Evolutionary conservation across 2,888 invertebrate genomes (phyloP), one percentile per base, ranked within the genome.

Genomic region (Dryobotodes eremita): DNA sequence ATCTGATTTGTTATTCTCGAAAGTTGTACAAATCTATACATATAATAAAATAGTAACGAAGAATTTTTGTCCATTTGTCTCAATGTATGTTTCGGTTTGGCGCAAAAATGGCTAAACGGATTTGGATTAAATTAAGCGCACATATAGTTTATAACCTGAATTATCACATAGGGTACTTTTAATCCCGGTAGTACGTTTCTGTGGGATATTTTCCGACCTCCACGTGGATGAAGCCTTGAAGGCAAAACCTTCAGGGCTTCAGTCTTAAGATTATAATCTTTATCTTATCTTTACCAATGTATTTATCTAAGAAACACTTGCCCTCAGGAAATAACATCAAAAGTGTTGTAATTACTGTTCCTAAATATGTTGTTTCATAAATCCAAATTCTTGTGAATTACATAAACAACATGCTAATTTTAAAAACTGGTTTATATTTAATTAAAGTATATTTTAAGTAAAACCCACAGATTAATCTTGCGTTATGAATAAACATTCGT

Each of bases 371-470:
- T 80, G n/a, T 72, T 71, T 71, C 61, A 65, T 46, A 15, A 65
- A 48, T 57, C 7, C 26, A 62, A 62, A 71, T 74, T 83, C 71
- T 77, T 64, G 59, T 74, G 65, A 74, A 71, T 83, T 62, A 78
- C 74, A 75, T 82, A 79, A 86, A 87, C 70, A 87, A 59, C 59
- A 87, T 83, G 79, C 23, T 64, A 80, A 85, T 88, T 57, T 50
- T 20, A n/a, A 64, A 75, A 86, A 36, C 85, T 80, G 65, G 77
- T 84, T 86, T 70, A 71, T 36, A 13, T 71, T 62, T 76, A 75
- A 75, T 82, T 72, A 75, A 26, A 69, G n/a, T 53, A 68, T 71
- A 65, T 53, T 72, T 77, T 72, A 64, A 62, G 64, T 64, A 71
- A 86, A 86, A 85, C 75, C 13, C 73, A 75, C 64, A 77, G 42